These are phyloP conservation scores for Bubalus kerabau DNA, from an alignment of 2,113 vertebrate species.

Conservation along the genomic window DNA sequence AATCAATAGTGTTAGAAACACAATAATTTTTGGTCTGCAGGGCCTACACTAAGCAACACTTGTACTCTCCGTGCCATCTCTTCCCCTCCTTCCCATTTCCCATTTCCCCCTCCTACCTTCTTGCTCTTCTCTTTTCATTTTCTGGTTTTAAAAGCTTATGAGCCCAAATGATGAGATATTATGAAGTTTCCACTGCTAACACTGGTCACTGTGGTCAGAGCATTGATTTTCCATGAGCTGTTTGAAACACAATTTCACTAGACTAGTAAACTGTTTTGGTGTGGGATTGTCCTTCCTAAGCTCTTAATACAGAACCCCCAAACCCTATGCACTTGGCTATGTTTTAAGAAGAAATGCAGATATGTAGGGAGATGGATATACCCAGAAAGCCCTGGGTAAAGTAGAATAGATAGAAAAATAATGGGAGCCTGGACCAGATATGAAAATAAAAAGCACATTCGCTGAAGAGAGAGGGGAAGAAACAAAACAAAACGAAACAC, in stretches of 20 bases:
- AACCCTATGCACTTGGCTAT: slow-evolving; percentile 1
- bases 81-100: slow-evolving; percentile 63
- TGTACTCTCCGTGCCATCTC: slow-evolving; percentile 64
- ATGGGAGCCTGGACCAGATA: slow-evolving; percentile 6
- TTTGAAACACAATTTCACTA: slow-evolving; percentile 38
- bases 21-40: slow-evolving; percentile 85
- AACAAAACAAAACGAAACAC: not conserved
- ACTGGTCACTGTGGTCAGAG: slow-evolving; percentile 66
- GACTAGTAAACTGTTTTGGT: slow-evolving; percentile 31
- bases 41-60: slow-evolving; percentile 78
- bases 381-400: slow-evolving; percentile 3
- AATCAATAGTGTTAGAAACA: slow-evolving; percentile 89
- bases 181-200: slow-evolving; percentile 57
- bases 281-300: slow-evolving; percentile 29
- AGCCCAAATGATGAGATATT: slow-evolving; percentile 59
- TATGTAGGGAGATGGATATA: slow-evolving; percentile 34
- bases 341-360: slow-evolving; percentile 58
- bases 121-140: slow-evolving; percentile 32
- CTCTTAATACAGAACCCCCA: not conserved
- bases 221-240: slow-evolving; percentile 57
- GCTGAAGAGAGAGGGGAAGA: slow-evolving; percentile 43
- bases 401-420: slow-evolving; percentile 61
- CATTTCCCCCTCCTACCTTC: slow-evolving; percentile 11
- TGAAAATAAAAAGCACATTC: not conserved
- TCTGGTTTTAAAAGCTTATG: slow-evolving; percentile 63